Evolutionary conservation across 2,113 vertebrate species (phyloP).

Genomic region (Ictalurus furcatus): DNA sequence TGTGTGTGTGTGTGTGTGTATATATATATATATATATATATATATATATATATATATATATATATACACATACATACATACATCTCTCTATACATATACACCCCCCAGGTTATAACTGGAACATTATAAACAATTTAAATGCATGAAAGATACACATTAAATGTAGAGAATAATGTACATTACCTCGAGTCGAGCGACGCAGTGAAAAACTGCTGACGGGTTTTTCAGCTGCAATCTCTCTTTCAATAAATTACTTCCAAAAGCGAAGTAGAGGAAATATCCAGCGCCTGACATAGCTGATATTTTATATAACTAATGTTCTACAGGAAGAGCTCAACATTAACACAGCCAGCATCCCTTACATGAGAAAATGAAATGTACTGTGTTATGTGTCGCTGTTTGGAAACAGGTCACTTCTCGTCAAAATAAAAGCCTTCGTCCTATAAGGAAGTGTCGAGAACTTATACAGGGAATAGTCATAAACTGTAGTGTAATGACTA

Average conservation of each 20-base stretch:
- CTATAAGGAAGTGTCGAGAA: background rate
- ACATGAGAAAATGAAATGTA: background rate
- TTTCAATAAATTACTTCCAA: slow-evolving; percentile 73
- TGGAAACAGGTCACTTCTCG: no score
- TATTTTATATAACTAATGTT: slow-evolving; percentile 26
- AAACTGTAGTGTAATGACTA: background rate
- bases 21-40: no score
- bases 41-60: no score
- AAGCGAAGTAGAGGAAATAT: slow-evolving; percentile 71
- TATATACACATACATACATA: no score
- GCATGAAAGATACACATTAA: background rate
- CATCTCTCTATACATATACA: no score
- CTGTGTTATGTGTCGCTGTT: background rate
- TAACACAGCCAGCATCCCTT: background rate
- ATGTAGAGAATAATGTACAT: background rate
- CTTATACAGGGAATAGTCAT: background rate
- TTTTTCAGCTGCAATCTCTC: slow-evolving; percentile 68
- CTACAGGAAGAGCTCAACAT: background rate
- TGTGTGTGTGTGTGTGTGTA: no score
- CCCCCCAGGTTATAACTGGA: no score
- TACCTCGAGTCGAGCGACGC: slow-evolving; percentile 68
- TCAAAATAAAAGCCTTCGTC: slow-evolving; percentile 30
- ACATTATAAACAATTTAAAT: no score
- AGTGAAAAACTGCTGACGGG: slow-evolving; percentile 64
- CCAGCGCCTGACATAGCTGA: slow-evolving; percentile 48